Conservation (phyloP, 2,797 vertebrate species). For the Danio albolineatus region DNA sequence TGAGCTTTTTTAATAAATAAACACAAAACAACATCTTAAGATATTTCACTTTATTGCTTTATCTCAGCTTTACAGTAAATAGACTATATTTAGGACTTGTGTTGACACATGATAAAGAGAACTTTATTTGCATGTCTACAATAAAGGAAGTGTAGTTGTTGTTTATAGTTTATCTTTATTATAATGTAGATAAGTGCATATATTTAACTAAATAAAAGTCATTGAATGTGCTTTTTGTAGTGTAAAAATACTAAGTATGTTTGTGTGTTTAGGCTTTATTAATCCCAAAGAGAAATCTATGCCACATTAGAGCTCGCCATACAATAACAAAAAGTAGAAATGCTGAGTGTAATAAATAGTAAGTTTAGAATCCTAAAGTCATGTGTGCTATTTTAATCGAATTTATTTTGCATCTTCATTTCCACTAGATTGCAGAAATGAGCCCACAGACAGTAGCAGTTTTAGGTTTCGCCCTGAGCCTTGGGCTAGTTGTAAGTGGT, state of each 20-base stretch:
- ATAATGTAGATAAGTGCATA: not conserved
- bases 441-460: constrained; percentile 63
- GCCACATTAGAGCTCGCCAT: no score
- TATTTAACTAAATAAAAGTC: not conserved
- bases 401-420: not conserved
- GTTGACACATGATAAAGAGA: not conserved
- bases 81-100: not conserved
- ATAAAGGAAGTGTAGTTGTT: not conserved
- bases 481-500: constrained; percentile 65
- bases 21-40: not conserved
- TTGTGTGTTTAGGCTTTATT: no score
- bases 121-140: not conserved
- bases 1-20: no score
- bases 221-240: not conserved
- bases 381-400: not conserved
- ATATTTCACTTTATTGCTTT: not conserved
- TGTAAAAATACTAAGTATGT: no score
- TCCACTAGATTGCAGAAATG: constrained; percentile 70
- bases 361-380: not conserved
- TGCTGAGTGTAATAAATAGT: no score
- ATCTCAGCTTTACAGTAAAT: not conserved
- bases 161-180: not conserved
- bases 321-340: no score
- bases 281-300: no score
- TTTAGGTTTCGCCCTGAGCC: constrained; percentile 75